These are phyloP conservation scores for Hylomyscus alleni DNA, from an alignment of 2,797 vertebrate species.

Conservation along the genomic window DNA sequence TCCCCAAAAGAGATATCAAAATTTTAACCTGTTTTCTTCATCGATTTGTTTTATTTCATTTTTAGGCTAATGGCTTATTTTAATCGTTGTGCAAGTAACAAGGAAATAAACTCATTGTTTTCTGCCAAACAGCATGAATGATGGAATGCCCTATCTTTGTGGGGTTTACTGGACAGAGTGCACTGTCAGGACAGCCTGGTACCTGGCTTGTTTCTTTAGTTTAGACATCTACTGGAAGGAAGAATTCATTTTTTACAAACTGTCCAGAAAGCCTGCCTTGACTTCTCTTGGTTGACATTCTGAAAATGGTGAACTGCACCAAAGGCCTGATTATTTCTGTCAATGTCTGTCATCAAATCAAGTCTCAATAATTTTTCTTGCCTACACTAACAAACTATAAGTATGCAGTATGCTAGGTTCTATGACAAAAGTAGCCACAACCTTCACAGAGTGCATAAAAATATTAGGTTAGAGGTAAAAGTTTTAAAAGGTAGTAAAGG, in stretches of 20 bases:
- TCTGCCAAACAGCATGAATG: not conserved
- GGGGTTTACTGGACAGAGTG: not conserved
- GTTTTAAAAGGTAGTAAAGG: not conserved
- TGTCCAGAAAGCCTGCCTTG: not conserved
- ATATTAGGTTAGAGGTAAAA: not conserved
- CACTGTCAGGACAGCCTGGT: not conserved
- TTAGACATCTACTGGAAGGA: not conserved
- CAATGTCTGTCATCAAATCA: not conserved
- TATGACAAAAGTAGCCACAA: not conserved
- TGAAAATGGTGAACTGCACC: not conserved
- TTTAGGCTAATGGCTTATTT: not conserved
- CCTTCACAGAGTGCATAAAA: not conserved
- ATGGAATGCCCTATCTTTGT: not conserved
- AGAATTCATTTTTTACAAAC: not conserved
- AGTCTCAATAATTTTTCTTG: not conserved
- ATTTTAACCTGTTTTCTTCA: not conserved
- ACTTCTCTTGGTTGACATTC: not conserved
- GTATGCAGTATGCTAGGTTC: not conserved
- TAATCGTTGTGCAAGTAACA: not conserved
- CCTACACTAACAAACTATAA: not conserved
- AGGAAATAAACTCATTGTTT: not conserved
- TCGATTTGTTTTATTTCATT: not conserved
- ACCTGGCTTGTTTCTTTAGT: not conserved
- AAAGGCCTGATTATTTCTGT: not conserved
- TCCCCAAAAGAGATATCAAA: not conserved